Percentiles rank a stretch among this genome's conserved stretches.
Conservation (phyloP, 2,797 vertebrate species). For the Clarias pachynema region DNA sequence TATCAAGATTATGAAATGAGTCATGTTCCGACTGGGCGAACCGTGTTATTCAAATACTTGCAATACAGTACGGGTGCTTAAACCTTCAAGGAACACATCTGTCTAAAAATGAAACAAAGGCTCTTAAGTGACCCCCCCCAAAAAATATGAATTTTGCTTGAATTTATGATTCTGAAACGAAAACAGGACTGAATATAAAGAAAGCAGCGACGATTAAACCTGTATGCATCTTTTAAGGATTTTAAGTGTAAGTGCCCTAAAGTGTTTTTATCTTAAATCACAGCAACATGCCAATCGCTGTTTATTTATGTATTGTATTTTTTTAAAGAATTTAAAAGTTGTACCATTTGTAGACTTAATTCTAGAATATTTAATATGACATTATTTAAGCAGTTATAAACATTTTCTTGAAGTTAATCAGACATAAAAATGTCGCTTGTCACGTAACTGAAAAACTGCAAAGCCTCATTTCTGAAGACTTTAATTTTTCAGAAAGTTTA, state of each 20-base stretch:
- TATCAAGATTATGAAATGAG: conserved; percentile 25
- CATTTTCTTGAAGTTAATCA: not conserved
- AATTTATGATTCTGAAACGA: not conserved
- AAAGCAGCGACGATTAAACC: not conserved
- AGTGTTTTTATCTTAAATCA: no score
- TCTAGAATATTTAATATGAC: not conserved
- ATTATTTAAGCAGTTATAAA: not conserved
- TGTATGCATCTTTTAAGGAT: no score
- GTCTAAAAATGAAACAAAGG: not conserved
- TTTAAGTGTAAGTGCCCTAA: not conserved
- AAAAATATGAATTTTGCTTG: not conserved
- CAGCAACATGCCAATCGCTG: not conserved
- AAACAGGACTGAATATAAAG: not conserved
- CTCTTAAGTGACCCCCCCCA: no score
- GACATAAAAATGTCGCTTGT: not conserved
- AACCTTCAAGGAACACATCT: conserved; percentile 6
- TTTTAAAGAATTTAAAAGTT: not conserved
- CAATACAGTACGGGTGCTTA: not conserved
- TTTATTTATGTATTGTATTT: not conserved
- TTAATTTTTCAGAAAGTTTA: no score
- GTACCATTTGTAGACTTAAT: not conserved
- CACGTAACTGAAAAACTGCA: not conserved
- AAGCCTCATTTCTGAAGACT: no score
- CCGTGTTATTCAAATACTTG: conserved; percentile 3
- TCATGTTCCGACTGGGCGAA: conserved; percentile 12